Conservation (phyloP, 2,888 invertebrate genomes). For the Amphipoea lucens region DNA sequence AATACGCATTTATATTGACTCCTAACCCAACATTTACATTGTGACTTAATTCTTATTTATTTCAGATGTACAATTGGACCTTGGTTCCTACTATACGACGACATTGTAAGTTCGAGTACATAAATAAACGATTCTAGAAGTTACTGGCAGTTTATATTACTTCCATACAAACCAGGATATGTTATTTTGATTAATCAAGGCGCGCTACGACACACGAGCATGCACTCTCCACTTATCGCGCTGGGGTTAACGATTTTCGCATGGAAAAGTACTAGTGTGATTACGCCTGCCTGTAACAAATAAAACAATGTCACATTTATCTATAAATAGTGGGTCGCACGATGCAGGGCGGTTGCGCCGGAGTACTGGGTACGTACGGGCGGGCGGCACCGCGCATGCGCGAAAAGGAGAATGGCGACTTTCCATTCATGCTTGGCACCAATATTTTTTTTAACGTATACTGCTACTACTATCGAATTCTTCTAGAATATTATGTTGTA, state of each 20-base stretch:
- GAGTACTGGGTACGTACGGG: constrained; percentile 65
- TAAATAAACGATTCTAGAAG: constrained; percentile 26
- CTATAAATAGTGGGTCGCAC: constrained; percentile 82
- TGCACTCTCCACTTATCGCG: constrained; percentile 79
- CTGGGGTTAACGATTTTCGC: constrained; percentile 85
- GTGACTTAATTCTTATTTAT: constrained; percentile 14
- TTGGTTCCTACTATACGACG: not conserved
- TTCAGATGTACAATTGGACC: constrained; percentile 24
- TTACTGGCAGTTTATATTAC: constrained; percentile 9
- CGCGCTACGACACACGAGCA: constrained; percentile 56
- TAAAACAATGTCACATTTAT: constrained; percentile 86
- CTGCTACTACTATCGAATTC: no score
- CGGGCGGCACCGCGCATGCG: constrained; percentile 67
- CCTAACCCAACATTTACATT: constrained; percentile 30
- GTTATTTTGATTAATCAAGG: constrained; percentile 45
- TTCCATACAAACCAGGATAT: constrained; percentile 43
- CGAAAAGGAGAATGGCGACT: no score
- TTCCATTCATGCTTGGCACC: no score
- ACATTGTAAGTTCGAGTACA: constrained; percentile 3
- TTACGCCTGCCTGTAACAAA: constrained; percentile 76
- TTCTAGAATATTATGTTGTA: no score
- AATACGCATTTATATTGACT: constrained; percentile 55
- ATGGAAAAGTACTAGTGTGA: constrained; percentile 86
- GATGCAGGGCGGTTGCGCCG: constrained; percentile 75
- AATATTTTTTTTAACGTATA: no score